phyloP scores from a whole-genome alignment of 2,888 invertebrate genomes.

The Megamerina dolium region DNA sequence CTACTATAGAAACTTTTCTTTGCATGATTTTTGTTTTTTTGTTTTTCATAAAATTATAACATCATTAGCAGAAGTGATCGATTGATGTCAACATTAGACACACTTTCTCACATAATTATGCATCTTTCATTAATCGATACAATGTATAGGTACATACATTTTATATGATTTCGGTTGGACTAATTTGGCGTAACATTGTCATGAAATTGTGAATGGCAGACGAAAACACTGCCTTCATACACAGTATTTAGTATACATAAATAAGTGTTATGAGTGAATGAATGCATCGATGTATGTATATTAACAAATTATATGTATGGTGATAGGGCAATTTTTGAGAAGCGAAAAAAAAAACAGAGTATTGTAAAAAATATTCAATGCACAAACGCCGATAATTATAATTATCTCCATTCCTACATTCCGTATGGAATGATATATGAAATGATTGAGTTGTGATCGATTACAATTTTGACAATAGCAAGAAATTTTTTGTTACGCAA shows the following conservation, averaged over 20 bases:
- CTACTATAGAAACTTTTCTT: too few species aligned
- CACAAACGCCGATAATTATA: too few species aligned
- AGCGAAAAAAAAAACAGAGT: too few species aligned
- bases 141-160: background rate
- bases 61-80: conserved; percentile 37
- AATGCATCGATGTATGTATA: background rate
- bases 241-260: too few species aligned
- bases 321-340: too few species aligned
- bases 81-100: conserved; percentile 34
- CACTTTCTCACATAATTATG: conserved; percentile 34
- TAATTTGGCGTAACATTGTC: conserved; percentile 39
- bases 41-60: conserved; percentile 34
- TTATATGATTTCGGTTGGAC: conserved; percentile 26
- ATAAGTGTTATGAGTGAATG: too few species aligned
- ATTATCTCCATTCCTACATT: too few species aligned
- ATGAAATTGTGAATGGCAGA: too few species aligned
- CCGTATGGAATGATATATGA: too few species aligned
- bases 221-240: too few species aligned
- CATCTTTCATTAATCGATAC: background rate
- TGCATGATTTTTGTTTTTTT: too few species aligned
- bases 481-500: conserved; percentile 34
- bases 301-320: background rate
- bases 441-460: conserved; percentile 43
- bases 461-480: conserved; percentile 42
- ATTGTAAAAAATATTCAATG: too few species aligned